These are phyloP conservation scores for Nysson spinosus DNA, from an alignment of 2,888 invertebrate species.

Conservation along the genomic window DNA sequence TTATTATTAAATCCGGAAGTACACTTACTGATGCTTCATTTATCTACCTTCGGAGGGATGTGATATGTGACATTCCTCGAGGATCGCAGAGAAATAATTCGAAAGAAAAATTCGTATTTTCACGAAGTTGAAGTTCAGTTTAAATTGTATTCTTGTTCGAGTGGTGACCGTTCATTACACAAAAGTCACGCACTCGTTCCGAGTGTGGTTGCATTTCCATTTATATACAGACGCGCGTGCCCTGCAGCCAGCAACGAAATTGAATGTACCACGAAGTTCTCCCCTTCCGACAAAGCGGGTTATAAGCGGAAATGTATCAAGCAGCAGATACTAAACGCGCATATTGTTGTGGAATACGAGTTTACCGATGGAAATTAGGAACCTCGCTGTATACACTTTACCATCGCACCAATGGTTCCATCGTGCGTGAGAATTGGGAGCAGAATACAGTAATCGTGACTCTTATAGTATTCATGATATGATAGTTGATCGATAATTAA, in stretches of 20 bases:
- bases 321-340: conserved; percentile 33
- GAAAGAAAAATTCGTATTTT: conserved; percentile 22
- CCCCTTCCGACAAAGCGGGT: conserved; percentile 16
- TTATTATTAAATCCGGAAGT: too few species aligned
- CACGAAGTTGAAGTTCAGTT: conserved; percentile 31
- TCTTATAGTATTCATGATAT: too few species aligned
- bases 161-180: conserved; percentile 24
- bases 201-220: conserved; percentile 41
- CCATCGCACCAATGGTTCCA: conserved; percentile 15
- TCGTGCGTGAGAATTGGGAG: conserved; percentile 14
- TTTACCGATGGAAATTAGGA: conserved; percentile 41
- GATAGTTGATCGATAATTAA: too few species aligned
- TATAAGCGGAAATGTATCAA: conserved; percentile 34
- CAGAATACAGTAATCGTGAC: conserved; percentile 1
- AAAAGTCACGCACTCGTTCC: conserved; percentile 45
- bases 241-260: conserved; percentile 30
- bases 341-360: conserved; percentile 32
- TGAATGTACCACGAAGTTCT: conserved; percentile 42
- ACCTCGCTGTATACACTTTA: conserved; percentile 15
- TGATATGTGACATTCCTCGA: too few species aligned
- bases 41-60: too few species aligned
- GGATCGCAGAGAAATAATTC: neutral
- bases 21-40: too few species aligned
- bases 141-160: conserved; percentile 18
- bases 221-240: conserved; percentile 20